phyloP scores from a whole-genome alignment of 2,888 invertebrate species.

The Drosophila multiciliata region DNA sequence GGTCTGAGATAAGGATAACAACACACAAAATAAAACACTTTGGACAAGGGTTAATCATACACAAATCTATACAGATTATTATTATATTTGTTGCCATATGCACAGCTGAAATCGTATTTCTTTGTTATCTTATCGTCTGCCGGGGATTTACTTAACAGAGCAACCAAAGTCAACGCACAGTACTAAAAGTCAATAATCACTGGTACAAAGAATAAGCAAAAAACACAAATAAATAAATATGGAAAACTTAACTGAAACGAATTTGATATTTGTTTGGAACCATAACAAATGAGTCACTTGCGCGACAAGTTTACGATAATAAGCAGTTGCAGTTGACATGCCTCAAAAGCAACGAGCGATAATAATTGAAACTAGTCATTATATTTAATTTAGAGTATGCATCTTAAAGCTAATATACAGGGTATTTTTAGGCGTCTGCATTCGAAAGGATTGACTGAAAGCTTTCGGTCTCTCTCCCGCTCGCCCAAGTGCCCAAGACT shows the following conservation, averaged over 20 bases:
- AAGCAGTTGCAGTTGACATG: conserved; percentile 2
- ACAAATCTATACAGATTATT: conserved; percentile 26
- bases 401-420: neutral
- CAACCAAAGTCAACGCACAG: conserved; percentile 1
- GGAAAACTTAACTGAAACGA: neutral
- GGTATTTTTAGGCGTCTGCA: neutral
- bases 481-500: neutral
- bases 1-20: conserved; percentile 2
- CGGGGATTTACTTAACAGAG: conserved; percentile 7
- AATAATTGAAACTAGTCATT: conserved; percentile 11
- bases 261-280: conserved; percentile 2
- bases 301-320: conserved; percentile 4
- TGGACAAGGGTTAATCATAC: conserved; percentile 17
- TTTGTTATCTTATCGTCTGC: conserved; percentile 47
- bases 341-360: conserved; percentile 6
- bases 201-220: conserved; percentile 5
- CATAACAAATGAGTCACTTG: conserved; percentile 26
- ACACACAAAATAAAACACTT: neutral
- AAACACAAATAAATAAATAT: neutral
- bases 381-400: neutral
- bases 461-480: neutral
- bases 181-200: conserved; percentile 1
- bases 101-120: conserved; percentile 20
- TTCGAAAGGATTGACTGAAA: neutral
- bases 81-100: conserved; percentile 34